phyloP scores from a whole-genome alignment of 2,797 vertebrate species.

The Chrysocyon brachyurus region DNA sequence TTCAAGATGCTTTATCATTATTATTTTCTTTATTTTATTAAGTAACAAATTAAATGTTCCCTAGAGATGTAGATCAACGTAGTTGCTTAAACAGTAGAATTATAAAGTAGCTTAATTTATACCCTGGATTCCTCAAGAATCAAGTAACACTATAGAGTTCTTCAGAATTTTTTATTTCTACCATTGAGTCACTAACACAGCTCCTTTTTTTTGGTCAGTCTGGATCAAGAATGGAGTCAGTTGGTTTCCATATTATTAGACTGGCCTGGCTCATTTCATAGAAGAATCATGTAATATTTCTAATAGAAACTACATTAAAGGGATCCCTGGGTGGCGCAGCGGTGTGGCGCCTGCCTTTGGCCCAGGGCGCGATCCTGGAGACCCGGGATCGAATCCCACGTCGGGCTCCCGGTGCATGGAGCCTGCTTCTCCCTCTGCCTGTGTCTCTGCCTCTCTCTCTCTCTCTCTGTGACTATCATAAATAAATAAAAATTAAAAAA shows the following conservation, averaged over 20 bases:
- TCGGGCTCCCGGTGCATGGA: too few relatives aligned
- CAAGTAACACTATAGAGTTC: not conserved
- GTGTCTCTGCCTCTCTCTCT: too few relatives aligned
- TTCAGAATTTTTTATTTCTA: not conserved
- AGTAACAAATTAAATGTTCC: not conserved
- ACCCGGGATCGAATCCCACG: too few relatives aligned
- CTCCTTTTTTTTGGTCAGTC: not conserved
- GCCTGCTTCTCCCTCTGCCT: too few relatives aligned
- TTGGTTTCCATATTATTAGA: not conserved
- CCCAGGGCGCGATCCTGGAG: too few relatives aligned
- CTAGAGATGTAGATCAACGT: not conserved
- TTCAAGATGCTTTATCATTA: not conserved
- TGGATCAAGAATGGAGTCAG: not conserved
- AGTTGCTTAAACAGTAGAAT: not conserved
- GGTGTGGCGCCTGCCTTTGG: too few relatives aligned
- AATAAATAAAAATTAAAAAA: too few relatives aligned
- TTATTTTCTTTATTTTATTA: not conserved
- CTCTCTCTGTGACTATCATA: too few relatives aligned
- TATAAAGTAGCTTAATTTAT: constrained; percentile 1
- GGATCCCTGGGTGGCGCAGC: too few relatives aligned
- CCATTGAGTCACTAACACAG: not conserved
- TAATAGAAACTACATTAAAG: not conserved
- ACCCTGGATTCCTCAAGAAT: not conserved
- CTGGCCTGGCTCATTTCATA: not conserved
- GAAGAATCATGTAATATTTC: not conserved